Base-by-base conservation (phyloP, 2,888 invertebrate species). In the Drosophila histrio region DNA sequence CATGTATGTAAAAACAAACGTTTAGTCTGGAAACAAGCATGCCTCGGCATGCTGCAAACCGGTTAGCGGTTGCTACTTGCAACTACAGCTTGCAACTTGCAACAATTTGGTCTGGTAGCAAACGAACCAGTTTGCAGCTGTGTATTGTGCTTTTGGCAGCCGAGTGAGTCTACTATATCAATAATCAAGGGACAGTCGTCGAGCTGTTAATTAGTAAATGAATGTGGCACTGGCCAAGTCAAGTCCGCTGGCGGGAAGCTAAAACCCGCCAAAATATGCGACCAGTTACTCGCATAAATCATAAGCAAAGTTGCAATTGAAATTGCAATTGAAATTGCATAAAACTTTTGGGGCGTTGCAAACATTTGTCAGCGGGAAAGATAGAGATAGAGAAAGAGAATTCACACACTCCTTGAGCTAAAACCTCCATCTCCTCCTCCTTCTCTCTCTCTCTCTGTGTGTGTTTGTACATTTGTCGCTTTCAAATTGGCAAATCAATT, bases 401-500 rank as follows among this genome's bases (percentile, higher is more conserved):
- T 7, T 21, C 28, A 44, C 28, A 44, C 3, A 38, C 36, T 24
- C 43, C 41, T 26, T 32, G 36, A 43, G 49, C 39, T 71, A 71
- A 69, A 64, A 64, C 78, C 78, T 74, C 54, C 68, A n/a, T n/a
- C n/a, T n/a, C n/a, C n/a, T n/a, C n/a, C n/a, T n/a, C n/a, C n/a
- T n/a, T n/a, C n/a, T n/a, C n/a, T n/a, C n/a, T n/a, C n/a, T n/a
- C n/a, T n/a, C n/a, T 21, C 4, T 21, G 15, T 15, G 21, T 49
- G 30, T 24, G 57, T n/a, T 32, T 32, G 32, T 11, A n/a, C 38
- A 58, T 58, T 54, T 73, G 58, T 76, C 75, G 56, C 53, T 58
- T 53, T 67, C 50, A 62, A 77, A 88, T 83, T 84, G 85, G 87
- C 50, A 72, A 77, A 88, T 88, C 87, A 84, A 87, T 88, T 88